Evolutionary conservation across 2,888 invertebrate genomes (phyloP), one percentile per base, ranked within the genome.

Genomic region (Aleiodes leptofemur): DNA sequence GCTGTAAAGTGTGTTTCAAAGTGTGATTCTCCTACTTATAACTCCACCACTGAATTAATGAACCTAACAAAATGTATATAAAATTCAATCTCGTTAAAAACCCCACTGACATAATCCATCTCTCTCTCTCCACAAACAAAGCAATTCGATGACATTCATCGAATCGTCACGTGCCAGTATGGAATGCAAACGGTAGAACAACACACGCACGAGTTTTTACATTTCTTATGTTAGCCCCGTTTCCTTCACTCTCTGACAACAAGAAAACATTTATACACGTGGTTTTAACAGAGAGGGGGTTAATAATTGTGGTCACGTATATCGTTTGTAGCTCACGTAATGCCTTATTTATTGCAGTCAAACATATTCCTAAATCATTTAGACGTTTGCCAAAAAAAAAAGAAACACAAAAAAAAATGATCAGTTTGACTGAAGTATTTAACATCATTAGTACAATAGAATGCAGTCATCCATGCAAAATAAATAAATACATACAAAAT

Each of bases 231-330:
- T 43, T 14, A 31, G n/a, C 59, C 57, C 61, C 43, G 9, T 23
- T 16, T 43, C 14, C 64, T 16, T 23, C 64, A 43, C 43, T 43
- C 23, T 59, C 59, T n/a, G 59, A 11, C 59, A 34, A 64, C 64
- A 43, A 64, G 64, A 64, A 64, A 48, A 64, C 14, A 34, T 43
- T 43, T 38, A 31, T 55, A 34, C 69, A 69, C 56, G 56, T 69
- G 69, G 34, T 16, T 43, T 38, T 8, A 69, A 11, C 43, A 9
- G 43, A 55, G 56, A 55, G 56, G 38, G 43, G 69, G 38, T 69
- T 55, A 69, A 69, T 69, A 14, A 69, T 69, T 56, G 69, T 69
- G 69, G 56, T 69, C 69, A 69, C 69, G 69, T 69, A 69, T 43
- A 43, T 34, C 38, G 55, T 16, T 55, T 31, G 53, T 56, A 56